Percentiles rank a stretch among this genome's conserved stretches.
Evolutionary conservation across 2,113 vertebrate species (phyloP).

Genomic region (Sturnira hondurensis): DNA sequence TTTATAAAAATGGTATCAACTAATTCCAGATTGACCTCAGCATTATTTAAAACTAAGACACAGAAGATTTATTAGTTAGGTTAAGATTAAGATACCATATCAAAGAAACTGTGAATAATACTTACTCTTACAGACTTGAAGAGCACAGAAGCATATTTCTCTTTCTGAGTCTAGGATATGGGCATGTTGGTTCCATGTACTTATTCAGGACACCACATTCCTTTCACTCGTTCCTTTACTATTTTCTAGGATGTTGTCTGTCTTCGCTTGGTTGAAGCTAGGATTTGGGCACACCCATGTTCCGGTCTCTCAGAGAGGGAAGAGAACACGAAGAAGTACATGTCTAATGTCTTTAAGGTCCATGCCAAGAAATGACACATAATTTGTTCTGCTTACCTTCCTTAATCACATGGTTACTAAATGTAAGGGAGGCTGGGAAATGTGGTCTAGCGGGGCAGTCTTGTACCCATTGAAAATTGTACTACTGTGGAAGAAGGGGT

Average conservation of each 20-base stretch:
- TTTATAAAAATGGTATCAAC: conserved; percentile 37
- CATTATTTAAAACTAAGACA: not conserved
- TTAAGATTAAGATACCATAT: not conserved
- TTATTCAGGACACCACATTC: not conserved
- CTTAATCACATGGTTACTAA: not conserved
- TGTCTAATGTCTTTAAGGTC: not conserved
- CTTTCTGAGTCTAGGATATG: not conserved
- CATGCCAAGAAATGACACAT: not conserved
- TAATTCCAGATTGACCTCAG: conserved; percentile 26
- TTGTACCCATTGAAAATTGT: not conserved
- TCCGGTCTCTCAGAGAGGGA: not conserved
- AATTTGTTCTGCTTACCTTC: not conserved
- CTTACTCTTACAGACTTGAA: not conserved
- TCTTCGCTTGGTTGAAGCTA: not conserved
- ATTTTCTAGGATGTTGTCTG: not conserved
- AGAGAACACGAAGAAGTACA: not conserved
- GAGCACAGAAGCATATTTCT: not conserved
- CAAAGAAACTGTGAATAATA: not conserved
- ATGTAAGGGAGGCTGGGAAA: not conserved
- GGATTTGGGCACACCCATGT: not conserved
- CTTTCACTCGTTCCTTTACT: not conserved
- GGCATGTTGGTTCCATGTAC: not conserved
- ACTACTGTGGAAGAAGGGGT: not conserved
- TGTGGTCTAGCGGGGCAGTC: not conserved
- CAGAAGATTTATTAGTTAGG: not conserved